Conservation (phyloP, 2,113 vertebrate genomes). For the Sinocyclocheilus maitianheensis region DNA sequence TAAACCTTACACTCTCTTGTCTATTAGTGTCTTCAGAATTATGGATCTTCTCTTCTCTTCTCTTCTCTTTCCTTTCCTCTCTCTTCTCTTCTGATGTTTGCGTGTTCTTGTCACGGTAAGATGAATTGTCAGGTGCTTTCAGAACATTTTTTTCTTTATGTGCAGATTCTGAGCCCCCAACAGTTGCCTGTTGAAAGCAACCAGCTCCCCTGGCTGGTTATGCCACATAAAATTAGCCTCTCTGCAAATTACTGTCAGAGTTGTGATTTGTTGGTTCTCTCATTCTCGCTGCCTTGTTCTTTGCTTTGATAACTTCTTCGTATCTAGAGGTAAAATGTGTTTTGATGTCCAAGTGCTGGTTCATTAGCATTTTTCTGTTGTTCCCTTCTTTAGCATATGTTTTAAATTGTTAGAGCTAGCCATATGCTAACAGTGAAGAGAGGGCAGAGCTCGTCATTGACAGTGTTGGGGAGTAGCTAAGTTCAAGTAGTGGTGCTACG, state of each 20-base stretch:
- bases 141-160: background rate
- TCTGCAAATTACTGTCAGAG: conserved; percentile 39
- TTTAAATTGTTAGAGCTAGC: background rate
- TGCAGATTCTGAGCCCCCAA: background rate
- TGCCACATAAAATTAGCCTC: conserved; percentile 32
- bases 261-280: conserved; percentile 1
- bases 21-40: background rate
- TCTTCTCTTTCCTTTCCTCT: background rate
- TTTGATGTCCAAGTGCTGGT: conserved; percentile 5
- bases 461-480: background rate
- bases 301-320: background rate
- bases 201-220: conserved; percentile 25
- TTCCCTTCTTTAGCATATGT: background rate
- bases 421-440: background rate
- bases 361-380: conserved; percentile 1
- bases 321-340: conserved; percentile 4
- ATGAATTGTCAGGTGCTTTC: conserved; percentile 9
- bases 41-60: too few species aligned
- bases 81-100: background rate
- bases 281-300: background rate
- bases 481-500: background rate
- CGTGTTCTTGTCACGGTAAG: background rate
- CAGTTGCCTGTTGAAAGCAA: conserved; percentile 30
- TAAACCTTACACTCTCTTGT: background rate
- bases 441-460: background rate